Base-by-base conservation (phyloP, 2,888 invertebrate genomes). In the Cotesia congregata region DNA sequence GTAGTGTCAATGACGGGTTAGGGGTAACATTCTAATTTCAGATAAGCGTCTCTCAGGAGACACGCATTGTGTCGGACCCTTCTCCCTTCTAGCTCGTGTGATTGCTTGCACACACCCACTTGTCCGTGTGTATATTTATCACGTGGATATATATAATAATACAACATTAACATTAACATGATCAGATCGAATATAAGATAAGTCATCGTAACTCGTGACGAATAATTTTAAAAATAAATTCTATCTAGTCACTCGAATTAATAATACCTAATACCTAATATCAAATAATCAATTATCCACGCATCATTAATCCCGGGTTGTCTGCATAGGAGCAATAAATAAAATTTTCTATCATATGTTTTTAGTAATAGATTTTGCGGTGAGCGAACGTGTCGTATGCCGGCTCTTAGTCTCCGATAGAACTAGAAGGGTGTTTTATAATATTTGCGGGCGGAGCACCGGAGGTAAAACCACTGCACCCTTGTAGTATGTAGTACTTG, bases 21-120 rank as follows among this genome's bases (percentile, higher is more conserved):
- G 85, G 86, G 86, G 86, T 88, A 86, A 88, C 88, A 88, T 88
- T 88, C 88, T 88, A 88, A 89, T 89, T 89, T 89, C 85, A 88
- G 88, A 89, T 88, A 89, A 89, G 88, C 87, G 86, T 88, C 85
- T 88, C 88, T 86, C 88, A 84, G 86, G 88, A 87, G 88, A 87
- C 86, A 85, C 85, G 87, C 86, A 88, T 88, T 87, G 88, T 88
- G 80, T 81, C 38, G 72, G 71, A 80, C 82, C 83, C 82, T 78
- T 77, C 77, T 64, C 76, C 75, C 77, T 64, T 75, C 75, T 80
- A 70, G 50, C 70, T 59, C 50, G 30, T 30, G 61, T 60, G 61
- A 41, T 17, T 68, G 41, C 68, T 41, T 41, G 41, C 50, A 39
- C 17, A 41, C 17, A 40, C 50, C 9, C 62, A 65, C 65, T 50